Percentiles rank a stretch among this genome's conserved stretches.
Conservation (phyloP, 2,113 vertebrate genomes). For the Tretioscincus oriximinensis region DNA sequence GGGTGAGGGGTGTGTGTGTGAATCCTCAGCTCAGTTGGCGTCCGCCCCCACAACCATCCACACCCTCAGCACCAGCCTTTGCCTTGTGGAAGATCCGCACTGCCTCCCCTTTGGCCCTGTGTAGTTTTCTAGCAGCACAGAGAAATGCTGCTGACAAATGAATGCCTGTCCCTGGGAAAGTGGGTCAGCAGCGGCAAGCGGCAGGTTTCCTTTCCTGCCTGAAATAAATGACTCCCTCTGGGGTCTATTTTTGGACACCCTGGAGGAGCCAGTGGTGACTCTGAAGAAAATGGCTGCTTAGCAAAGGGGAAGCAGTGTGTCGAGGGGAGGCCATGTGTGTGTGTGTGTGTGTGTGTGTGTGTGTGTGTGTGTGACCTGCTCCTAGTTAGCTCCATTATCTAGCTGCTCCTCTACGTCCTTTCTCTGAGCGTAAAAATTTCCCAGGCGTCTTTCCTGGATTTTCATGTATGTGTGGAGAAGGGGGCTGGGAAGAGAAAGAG, state of each 20-base stretch:
- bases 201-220: conserved; percentile 19
- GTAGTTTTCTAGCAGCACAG: accelerated
- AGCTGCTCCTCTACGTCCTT: too few species aligned
- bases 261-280: conserved; percentile 34
- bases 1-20: too few species aligned
- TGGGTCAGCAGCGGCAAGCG: conserved; percentile 32
- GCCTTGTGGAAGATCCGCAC: background rate
- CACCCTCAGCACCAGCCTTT: accelerated
- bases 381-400: too few species aligned
- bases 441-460: too few species aligned
- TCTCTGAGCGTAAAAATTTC: too few species aligned
- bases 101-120: background rate
- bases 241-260: conserved; percentile 56
- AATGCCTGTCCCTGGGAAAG: conserved; percentile 4
- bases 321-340: too few species aligned
- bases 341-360: too few species aligned
- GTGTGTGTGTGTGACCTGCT: too few species aligned
- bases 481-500: too few species aligned
- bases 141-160: conserved; percentile 27
- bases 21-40: background rate
- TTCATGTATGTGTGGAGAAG: too few species aligned
- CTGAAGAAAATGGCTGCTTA: conserved; percentile 22
- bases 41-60: background rate
- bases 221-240: conserved; percentile 8
- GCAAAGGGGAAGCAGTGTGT: conserved; percentile 5